These are phyloP conservation scores for Cremastinae sp. DNA, from an alignment of 2,888 invertebrate genomes.

Conservation along the genomic window DNA sequence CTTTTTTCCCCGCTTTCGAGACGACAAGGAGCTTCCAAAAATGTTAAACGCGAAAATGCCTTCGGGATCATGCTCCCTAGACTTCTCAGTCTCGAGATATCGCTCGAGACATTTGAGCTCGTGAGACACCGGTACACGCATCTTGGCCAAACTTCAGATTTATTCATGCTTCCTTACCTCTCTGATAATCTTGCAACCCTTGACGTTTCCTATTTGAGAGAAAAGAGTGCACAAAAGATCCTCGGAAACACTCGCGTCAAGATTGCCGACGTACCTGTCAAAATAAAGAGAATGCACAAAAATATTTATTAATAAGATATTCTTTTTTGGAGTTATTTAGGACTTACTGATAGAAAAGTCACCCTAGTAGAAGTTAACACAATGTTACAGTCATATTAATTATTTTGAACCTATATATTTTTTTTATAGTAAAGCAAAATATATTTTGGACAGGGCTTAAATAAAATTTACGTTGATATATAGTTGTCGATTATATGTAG, in stretches of 20 bases:
- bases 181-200: slow-evolving; percentile 85
- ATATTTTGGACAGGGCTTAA: no score
- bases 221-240: slow-evolving; percentile 83
- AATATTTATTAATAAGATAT: slow-evolving; percentile 2
- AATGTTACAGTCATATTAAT: no score
- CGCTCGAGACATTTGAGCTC: neutral
- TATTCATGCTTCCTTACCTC: slow-evolving; percentile 78
- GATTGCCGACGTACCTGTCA: slow-evolving; percentile 82
- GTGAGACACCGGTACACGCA: neutral
- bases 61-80: neutral
- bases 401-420: no score
- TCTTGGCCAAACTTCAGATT: neutral
- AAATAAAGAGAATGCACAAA: slow-evolving; percentile 4
- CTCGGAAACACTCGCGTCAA: slow-evolving; percentile 82
- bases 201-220: slow-evolving; percentile 84
- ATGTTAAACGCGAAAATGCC: slow-evolving; percentile 14
- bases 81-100: slow-evolving; percentile 15
- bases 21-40: slow-evolving; percentile 13
- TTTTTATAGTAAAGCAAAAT: no score
- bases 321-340: no score
- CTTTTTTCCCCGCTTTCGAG: slow-evolving; percentile 31
- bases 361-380: no score
- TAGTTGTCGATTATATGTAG: no score
- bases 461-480: no score
- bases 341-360: no score